Evolutionary conservation across 2,113 vertebrate species (phyloP), one percentile per base, ranked within the genome.

Genomic region (Peromyscus maniculatus): DNA sequence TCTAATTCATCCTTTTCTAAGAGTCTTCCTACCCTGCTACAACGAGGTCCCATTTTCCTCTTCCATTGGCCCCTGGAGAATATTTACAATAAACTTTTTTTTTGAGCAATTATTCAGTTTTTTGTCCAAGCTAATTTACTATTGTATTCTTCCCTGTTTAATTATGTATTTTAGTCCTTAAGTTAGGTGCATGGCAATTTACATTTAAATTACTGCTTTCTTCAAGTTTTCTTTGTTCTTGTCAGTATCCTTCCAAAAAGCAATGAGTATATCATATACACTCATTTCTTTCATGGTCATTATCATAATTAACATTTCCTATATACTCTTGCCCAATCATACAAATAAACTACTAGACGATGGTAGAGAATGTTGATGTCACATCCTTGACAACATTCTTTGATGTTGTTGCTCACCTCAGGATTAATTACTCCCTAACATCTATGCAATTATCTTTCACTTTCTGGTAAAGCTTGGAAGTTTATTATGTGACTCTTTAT

Each of bases 211-310:
- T 66, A 55, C 39, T 69, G 7, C 2, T 79, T 83, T 12, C 31
- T 94, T 95, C 87, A 75, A 71, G 3, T 88, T 93, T 79, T 92
- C 46, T 67, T 91, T 91, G 26, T 13, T 95, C 24, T 59, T 92
- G 5, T 49, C 28, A 49, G 2, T 86, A 55, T 8, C 3, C 21
- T 59, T 91, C 26, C 52, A 66, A 74, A 86, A 71, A 88, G 5
- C 64, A 83, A 74, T 7, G 3, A 36, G 26, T 93, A 13, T 36
- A 89, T 97, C 31, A 84, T 74, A 89, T 43, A 46, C 77, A 33
- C 17, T n/a, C 17, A 72, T 39, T 72, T 21, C 22, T 21, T 94
- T 77, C 9, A 10, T 64, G 4, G 0, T 49, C 8, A 75, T 26
- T 87, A 19, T 0, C 24, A 79, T 39, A 78, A 46, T 91, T 93